These are phyloP conservation scores for Strix uralensis DNA, from an alignment of 2,113 vertebrate species.

Conservation along the genomic window DNA sequence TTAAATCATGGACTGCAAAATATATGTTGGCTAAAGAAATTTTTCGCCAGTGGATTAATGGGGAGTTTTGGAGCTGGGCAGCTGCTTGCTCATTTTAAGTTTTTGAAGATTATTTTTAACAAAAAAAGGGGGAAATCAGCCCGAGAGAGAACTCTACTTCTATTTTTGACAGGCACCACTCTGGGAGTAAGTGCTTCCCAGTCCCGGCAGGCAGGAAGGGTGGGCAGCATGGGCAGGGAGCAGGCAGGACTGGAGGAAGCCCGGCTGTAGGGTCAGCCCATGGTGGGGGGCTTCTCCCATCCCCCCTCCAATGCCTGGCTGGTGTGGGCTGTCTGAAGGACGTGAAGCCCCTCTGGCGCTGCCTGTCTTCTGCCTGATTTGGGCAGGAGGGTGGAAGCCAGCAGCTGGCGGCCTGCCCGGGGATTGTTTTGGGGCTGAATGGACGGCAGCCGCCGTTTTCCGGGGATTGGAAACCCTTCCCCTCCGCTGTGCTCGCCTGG, in stretches of 20 bases:
- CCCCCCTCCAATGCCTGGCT: fast-evolving
- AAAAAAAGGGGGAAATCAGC: background rate
- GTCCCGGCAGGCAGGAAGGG: background rate
- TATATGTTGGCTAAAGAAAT: background rate
- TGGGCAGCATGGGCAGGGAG: background rate
- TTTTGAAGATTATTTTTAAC: constrained; percentile 7
- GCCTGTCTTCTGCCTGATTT: background rate
- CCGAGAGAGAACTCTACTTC: background rate
- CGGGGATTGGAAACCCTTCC: constrained; percentile 23
- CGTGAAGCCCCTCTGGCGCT: background rate
- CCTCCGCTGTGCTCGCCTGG: fast-evolving
- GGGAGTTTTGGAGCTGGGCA: background rate
- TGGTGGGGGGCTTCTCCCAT: background rate
- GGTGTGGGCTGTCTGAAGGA: background rate
- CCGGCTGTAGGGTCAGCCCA: fast-evolving
- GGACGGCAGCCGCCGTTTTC: constrained; percentile 14
- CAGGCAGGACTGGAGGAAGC: background rate
- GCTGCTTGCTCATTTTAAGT: background rate
- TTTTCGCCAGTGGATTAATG: background rate
- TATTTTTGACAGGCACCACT: background rate
- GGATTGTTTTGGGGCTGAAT: constrained; percentile 66
- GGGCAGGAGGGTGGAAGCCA: background rate
- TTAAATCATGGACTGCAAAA: background rate
- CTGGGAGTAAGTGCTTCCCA: background rate
- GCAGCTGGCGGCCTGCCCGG: background rate